These are phyloP conservation scores for Ptychadena robeensis DNA, from an alignment of 2,797 vertebrate species.

Conservation along the genomic window DNA sequence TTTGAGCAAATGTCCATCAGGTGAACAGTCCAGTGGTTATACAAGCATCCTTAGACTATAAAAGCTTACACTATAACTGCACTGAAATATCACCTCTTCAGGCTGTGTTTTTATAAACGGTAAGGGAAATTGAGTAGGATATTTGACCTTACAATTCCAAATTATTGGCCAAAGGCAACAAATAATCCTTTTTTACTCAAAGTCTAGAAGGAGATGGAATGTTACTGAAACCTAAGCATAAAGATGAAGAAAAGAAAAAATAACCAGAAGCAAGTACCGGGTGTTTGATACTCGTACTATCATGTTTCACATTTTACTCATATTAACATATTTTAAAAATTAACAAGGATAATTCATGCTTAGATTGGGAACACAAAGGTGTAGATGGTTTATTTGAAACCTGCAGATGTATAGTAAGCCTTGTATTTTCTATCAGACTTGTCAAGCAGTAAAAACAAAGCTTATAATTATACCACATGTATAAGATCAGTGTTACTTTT, in stretches of 20 bases:
- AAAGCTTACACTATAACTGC: constrained; percentile 64
- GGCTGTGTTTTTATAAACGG: constrained; percentile 69
- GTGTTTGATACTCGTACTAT: neutral
- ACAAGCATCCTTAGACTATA: constrained; percentile 13
- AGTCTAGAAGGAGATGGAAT: neutral
- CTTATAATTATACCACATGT: neutral
- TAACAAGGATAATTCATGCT: neutral
- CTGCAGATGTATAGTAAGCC: neutral
- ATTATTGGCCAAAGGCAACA: constrained; percentile 42
- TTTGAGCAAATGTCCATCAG: neutral
- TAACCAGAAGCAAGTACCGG: neutral
- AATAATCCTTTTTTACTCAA: neutral
- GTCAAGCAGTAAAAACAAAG: constrained; percentile 9
- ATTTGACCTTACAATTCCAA: constrained; percentile 9
- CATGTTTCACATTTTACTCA: neutral
- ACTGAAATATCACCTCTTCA: neutral
- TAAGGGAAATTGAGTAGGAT: neutral
- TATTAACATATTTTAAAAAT: neutral
- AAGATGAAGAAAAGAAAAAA: constrained; percentile 1
- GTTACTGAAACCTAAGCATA: constrained; percentile 6
- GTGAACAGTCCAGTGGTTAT: neutral
- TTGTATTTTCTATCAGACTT: neutral
- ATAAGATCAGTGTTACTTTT: neutral
- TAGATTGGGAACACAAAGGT: neutral
- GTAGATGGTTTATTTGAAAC: neutral